Evolutionary conservation across 2,113 vertebrate genomes (phyloP), one percentile per base, ranked within the genome.

Genomic region (Shinisaurus crocodilurus): DNA sequence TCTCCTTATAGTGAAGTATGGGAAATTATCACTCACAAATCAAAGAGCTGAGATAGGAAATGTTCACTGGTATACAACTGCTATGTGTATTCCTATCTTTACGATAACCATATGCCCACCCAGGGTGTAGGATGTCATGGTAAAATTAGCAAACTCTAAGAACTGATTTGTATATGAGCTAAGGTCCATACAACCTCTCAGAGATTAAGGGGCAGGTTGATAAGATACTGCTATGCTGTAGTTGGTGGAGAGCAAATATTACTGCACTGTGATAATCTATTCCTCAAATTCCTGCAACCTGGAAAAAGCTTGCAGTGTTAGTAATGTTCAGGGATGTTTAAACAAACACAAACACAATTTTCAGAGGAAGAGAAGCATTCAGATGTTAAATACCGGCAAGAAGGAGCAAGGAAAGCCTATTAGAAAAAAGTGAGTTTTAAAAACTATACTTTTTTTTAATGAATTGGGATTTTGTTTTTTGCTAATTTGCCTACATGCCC

Each of bases 21-120:
- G 54, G 32, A 69, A 4, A 27, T 81, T 74, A 79, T 88, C 76
- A 76, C 16, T 63, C 60, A 90, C 65, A 60, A 87, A 89, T 34
- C 27, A 76, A 90, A 90, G 50, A 86, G 20, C 2, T 2, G 2
- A 63, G 25, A 85, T 34, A 69, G 27, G 27, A 27, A 67, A 65
- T 89, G 12, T 72, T 70, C 15, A 88, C 37, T 60, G 20, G n/a
- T 82, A 10, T 85, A n/a, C 18, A 48, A 37, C 10, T 91, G 27
- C 13, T 43, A 77, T 91, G 45, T 25, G 89, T 76, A 1, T 87
- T 1, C 84, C 4, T 13, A 80, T 18, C 12, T 88, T 90, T 91
- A 87, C 80, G 57, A 48, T 32, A 48, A 75, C 86, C 40, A 29
- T 70, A n/a, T 77, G 48, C 40, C 50, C 18, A 70, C 7, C 0